Evolutionary conservation across 2,797 vertebrate genomes (phyloP).

Genomic region (Peromyscus aztecus): DNA sequence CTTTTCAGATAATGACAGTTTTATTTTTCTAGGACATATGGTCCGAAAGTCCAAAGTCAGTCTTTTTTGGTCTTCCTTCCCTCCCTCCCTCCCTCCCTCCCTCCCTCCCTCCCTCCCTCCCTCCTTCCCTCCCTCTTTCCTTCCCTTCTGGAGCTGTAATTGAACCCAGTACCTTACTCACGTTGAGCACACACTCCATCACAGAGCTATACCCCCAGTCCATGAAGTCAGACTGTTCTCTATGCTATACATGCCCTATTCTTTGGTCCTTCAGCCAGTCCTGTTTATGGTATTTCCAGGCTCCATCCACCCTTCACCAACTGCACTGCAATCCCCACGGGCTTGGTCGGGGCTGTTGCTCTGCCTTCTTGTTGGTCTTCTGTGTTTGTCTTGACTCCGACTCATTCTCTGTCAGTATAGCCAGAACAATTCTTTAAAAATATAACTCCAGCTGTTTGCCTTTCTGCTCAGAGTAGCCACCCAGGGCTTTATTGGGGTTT

Average conservation of each 20-base stretch:
- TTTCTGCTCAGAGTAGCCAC: background rate
- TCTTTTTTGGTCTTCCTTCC: background rate
- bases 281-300: background rate
- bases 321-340: background rate
- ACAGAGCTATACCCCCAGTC: no score
- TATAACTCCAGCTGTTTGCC: background rate
- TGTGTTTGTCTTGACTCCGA: background rate
- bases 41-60: conserved; percentile 17
- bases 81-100: no score
- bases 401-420: background rate
- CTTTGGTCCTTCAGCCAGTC: background rate
- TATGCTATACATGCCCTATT: background rate
- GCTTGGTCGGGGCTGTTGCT: background rate
- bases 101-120: accelerated
- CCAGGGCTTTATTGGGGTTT: background rate
- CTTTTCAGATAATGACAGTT: background rate
- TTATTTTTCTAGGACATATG: conserved; percentile 48
- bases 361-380: background rate
- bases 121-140: no score
- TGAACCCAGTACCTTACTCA: background rate
- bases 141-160: background rate
- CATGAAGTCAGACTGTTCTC: background rate
- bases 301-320: background rate
- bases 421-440: conserved; percentile 3
- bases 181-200: background rate